phyloP scores from a whole-genome alignment of 2,113 vertebrate genomes.

The Atrichornis clamosus region DNA sequence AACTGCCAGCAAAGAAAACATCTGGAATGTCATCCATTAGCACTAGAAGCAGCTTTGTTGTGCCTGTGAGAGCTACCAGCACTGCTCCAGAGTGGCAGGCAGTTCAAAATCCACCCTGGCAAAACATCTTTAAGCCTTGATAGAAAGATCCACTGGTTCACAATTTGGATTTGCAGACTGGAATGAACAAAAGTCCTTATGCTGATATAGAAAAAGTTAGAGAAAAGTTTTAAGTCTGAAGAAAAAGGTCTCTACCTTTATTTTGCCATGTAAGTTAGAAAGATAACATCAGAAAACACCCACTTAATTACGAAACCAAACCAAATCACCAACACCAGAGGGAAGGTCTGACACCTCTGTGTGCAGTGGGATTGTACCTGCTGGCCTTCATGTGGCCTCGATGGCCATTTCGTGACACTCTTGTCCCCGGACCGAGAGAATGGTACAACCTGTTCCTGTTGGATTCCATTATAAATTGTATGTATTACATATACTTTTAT shows the following conservation, averaged over 20 bases:
- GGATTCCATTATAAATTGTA: constrained; percentile 89
- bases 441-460: constrained; percentile 99
- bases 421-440: constrained; percentile 96
- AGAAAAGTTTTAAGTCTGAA: constrained; percentile 22
- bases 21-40: neutral
- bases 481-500: constrained; percentile 71
- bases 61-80: neutral
- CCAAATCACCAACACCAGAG: constrained; percentile 76
- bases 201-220: neutral
- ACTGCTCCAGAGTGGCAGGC: neutral
- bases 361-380: constrained; percentile 86
- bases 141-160: neutral
- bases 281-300: constrained; percentile 66
- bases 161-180: constrained; percentile 40
- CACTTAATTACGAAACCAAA: constrained; percentile 65
- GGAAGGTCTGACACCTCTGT: constrained; percentile 64
- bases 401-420: constrained; percentile 95
- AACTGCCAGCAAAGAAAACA: constrained; percentile 45
- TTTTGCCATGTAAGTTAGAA: constrained; percentile 59
- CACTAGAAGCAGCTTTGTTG: neutral
- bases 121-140: constrained; percentile 13
- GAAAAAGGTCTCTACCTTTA: constrained; percentile 40
- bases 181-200: constrained; percentile 17
- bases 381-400: constrained; percentile 94
- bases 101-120: neutral